Conservation (phyloP, 2,888 invertebrate species). For the Schizaphis graminum region DNA sequence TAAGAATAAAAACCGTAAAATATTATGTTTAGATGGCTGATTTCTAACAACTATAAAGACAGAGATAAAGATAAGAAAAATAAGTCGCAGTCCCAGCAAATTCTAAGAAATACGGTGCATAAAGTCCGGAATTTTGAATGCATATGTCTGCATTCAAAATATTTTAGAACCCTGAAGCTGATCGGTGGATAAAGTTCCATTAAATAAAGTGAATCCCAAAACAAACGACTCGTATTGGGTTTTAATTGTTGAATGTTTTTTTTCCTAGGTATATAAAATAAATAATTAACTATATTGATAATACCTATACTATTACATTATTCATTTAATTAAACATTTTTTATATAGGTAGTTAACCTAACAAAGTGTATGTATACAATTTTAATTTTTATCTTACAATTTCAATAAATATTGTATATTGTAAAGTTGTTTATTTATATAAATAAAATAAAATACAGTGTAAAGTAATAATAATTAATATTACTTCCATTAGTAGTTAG, state of each 20-base stretch:
- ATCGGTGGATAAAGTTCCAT: constrained; percentile 38
- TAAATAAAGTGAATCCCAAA: constrained; percentile 43
- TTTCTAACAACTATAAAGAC: neutral
- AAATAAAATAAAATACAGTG: neutral
- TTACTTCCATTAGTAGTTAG: too few relatives aligned
- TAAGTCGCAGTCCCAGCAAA: neutral
- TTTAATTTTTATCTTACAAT: neutral
- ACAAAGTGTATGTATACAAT: neutral
- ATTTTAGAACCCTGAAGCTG: constrained; percentile 19
- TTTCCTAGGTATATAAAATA: neutral
- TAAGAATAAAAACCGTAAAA: constrained; percentile 40
- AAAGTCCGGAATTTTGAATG: constrained; percentile 15
- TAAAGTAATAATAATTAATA: neutral
- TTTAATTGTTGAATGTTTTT: neutral
- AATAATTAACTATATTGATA: neutral
- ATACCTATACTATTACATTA: neutral
- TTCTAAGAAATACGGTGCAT: constrained; percentile 34
- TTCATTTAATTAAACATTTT: neutral
- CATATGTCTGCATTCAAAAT: constrained; percentile 45
- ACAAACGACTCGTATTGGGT: neutral
- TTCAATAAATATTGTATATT: neutral
- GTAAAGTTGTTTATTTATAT: neutral
- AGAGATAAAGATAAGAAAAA: constrained; percentile 48
- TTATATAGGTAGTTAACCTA: too few relatives aligned
- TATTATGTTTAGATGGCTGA: neutral